Evolutionary conservation across 2,888 invertebrate species (phyloP).

Genomic region (Idaea dimidiata): DNA sequence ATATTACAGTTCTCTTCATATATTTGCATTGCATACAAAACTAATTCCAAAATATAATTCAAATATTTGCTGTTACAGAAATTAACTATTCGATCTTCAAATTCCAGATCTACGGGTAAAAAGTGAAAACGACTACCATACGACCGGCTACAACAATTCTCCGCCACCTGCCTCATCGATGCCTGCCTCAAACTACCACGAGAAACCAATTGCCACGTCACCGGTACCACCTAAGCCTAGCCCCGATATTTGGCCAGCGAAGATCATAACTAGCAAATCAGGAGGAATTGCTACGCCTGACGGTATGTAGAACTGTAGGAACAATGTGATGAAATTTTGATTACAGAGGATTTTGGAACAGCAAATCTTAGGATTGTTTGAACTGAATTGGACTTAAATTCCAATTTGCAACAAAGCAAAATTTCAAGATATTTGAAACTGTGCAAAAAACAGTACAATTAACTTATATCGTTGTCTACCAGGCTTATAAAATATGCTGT

Average conservation of each 20-base stretch:
- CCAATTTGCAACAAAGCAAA: not conserved
- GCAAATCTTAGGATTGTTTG: too few relatives aligned
- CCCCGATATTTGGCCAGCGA: conserved; percentile 83
- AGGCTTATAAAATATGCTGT: too few relatives aligned
- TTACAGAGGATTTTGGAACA: too few relatives aligned
- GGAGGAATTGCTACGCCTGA: conserved; percentile 92
- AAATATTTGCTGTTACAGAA: not conserved
- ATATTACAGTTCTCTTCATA: not conserved
- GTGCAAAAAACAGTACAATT: too few relatives aligned
- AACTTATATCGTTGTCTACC: too few relatives aligned
- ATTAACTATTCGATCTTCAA: not conserved
- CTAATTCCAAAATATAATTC: not conserved
- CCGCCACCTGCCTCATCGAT: conserved; percentile 80
- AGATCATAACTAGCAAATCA: conserved; percentile 85
- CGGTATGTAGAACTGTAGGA: conserved; percentile 75
- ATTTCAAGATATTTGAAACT: not conserved
- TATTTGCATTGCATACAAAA: not conserved
- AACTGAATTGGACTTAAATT: not conserved
- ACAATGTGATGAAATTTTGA: too few relatives aligned
- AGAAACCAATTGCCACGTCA: conserved; percentile 69
- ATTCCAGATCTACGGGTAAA: conserved; percentile 89
- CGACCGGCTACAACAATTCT: conserved; percentile 79
- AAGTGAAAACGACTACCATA: conserved; percentile 81
- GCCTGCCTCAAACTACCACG: conserved; percentile 69
- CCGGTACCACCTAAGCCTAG: conserved; percentile 81